Percentiles rank a stretch among this genome's conserved stretches.
phyloP scores from a whole-genome alignment of 1,140 invertebrate genomes.

The Eumeta japonica region DNA sequence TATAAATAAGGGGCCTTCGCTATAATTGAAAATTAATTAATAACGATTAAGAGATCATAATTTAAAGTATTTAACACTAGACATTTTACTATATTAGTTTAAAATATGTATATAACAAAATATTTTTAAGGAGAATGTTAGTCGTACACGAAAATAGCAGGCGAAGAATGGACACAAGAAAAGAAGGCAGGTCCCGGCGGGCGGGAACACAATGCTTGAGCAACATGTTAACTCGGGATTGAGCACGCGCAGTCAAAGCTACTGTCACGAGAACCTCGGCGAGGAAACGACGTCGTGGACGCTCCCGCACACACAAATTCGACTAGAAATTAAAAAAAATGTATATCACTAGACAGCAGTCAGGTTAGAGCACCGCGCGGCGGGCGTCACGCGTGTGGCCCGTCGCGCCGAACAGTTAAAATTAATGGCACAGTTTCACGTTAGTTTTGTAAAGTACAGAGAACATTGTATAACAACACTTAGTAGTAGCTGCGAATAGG shows the following conservation, averaged over 20 bases:
- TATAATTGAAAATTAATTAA: slow-evolving; percentile 51
- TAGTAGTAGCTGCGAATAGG: slow-evolving; percentile 12
- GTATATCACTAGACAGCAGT: slow-evolving; percentile 53
- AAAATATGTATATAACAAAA: slow-evolving; percentile 39
- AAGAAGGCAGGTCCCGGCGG: too few species aligned
- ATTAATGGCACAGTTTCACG: slow-evolving; percentile 57
- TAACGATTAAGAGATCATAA: slow-evolving; percentile 58
- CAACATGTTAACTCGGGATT: too few species aligned
- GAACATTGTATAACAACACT: slow-evolving; percentile 9
- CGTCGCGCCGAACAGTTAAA: slow-evolving; percentile 10
- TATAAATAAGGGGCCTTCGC: slow-evolving; percentile 48
- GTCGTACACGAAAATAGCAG: slow-evolving; percentile 11
- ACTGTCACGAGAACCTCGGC: too few species aligned
- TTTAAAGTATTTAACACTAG: slow-evolving; percentile 44
- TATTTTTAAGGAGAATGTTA: slow-evolving; percentile 29
- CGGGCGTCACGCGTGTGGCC: not conserved
- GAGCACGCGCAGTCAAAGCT: too few species aligned
- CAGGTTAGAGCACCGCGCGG: slow-evolving; percentile 36
- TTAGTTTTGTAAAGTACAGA: slow-evolving; percentile 47
- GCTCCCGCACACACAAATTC: slow-evolving; percentile 38
- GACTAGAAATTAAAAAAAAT: slow-evolving; percentile 49
- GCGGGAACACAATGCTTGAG: too few species aligned
- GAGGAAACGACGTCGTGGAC: too few species aligned
- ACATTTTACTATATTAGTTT: slow-evolving; percentile 47
- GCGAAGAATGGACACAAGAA: slow-evolving; percentile 7